Conservation (phyloP, 2,113 vertebrate genomes). For the Uropsilus gracilis region DNA sequence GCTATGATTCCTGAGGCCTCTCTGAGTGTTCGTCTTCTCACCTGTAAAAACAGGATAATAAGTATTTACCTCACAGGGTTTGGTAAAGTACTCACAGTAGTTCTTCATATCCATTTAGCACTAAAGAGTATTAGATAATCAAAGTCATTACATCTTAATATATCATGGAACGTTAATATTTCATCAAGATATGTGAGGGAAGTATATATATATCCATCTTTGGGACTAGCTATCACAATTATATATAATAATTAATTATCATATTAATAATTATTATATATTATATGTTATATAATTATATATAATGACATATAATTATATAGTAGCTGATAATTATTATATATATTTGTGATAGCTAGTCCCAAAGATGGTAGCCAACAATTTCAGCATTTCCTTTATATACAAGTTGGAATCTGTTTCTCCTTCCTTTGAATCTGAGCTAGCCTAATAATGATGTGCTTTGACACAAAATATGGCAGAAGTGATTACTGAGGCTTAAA, state of each 20-base stretch:
- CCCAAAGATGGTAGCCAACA: not conserved
- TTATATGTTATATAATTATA: too few relatives aligned
- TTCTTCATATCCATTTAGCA: conserved; percentile 12
- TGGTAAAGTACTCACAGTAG: not conserved
- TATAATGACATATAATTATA: too few relatives aligned
- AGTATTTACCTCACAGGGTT: not conserved
- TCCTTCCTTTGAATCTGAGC: not conserved
- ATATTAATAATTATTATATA: too few relatives aligned
- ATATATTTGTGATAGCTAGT: not conserved
- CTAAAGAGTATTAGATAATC: not conserved
- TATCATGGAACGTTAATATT: conserved; percentile 17
- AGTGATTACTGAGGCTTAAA: not conserved
- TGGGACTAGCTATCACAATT: too few relatives aligned
- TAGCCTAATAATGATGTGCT: not conserved
- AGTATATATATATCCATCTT: not conserved
- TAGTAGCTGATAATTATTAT: not conserved
- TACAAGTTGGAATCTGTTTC: not conserved
- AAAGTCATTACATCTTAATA: not conserved
- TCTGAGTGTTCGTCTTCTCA: not conserved
- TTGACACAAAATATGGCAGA: not conserved
- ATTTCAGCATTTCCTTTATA: not conserved
- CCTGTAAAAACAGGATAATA: not conserved
- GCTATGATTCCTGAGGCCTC: not conserved
- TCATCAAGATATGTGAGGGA: not conserved
- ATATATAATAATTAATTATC: too few relatives aligned